Evolutionary conservation across 2,888 invertebrate species (phyloP).

Genomic region (Amiota minor): DNA sequence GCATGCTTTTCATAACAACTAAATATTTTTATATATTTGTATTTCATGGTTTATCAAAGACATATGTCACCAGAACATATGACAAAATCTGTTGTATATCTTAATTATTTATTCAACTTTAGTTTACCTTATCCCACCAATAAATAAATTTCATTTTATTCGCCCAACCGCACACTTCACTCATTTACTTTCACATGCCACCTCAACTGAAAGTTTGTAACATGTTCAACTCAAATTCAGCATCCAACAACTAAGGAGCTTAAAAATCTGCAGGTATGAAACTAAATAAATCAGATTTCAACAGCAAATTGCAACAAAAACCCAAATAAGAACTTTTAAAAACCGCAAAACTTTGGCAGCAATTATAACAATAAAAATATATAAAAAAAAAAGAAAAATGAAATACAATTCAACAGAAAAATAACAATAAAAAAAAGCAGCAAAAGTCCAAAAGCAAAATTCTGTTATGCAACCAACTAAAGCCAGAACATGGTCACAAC

Average conservation of each 20-base stretch:
- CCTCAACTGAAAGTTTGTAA: too few species aligned
- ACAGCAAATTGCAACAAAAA: conserved; percentile 2
- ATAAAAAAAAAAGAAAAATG: neutral
- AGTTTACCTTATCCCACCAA: neutral
- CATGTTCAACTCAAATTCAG: neutral
- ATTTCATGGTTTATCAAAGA: too few species aligned
- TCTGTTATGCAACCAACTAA: too few species aligned
- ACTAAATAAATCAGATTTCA: neutral
- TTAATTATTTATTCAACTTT: neutral
- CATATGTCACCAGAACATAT: too few species aligned
- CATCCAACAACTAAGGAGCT: neutral
- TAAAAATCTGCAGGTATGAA: conserved; percentile 13
- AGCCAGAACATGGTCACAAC: too few species aligned
- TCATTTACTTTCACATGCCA: too few species aligned
- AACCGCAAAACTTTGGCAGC: conserved; percentile 27
- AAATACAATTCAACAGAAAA: neutral
- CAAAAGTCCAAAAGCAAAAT: too few species aligned
- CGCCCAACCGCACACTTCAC: neutral
- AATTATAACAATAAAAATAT: conserved; percentile 14
- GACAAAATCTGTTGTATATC: too few species aligned
- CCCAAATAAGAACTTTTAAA: conserved; percentile 12
- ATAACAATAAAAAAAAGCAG: neutral
- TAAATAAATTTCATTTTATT: neutral
- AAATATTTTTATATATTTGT: too few species aligned
- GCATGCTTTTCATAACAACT: too few species aligned